Conservation (phyloP, 2,888 invertebrate genomes). For the Pterostichus niger region DNA sequence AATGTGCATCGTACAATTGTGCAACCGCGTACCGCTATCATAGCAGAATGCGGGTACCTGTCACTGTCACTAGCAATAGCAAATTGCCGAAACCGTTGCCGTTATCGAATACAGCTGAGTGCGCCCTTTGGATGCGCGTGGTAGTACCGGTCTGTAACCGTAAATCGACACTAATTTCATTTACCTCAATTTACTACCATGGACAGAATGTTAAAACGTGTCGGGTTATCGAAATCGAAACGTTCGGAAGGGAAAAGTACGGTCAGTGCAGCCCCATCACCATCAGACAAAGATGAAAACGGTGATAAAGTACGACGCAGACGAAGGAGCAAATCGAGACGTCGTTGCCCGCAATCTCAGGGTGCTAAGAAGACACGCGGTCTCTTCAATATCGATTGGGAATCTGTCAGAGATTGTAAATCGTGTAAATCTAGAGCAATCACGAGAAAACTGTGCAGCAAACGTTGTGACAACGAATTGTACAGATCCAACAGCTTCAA, state of each 20-base stretch:
- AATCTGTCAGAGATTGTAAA: conserved; percentile 79
- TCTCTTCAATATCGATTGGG: conserved; percentile 79
- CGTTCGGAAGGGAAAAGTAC: conserved; percentile 53
- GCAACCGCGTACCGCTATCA: too few species aligned
- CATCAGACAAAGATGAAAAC: conserved; percentile 70
- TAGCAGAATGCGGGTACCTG: conserved; percentile 2
- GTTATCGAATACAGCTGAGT: conserved; percentile 62
- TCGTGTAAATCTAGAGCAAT: conserved; percentile 80
- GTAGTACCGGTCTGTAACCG: conserved; percentile 8
- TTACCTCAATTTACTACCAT: conserved; percentile 69
- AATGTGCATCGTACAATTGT: not conserved
- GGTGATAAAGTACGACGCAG: conserved; percentile 71
- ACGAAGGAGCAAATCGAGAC: conserved; percentile 74
- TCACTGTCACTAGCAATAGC: too few species aligned
- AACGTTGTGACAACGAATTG: conserved; percentile 89
- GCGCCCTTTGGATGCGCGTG: conserved; percentile 55
- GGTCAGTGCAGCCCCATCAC: conserved; percentile 67
- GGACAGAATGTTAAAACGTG: conserved; percentile 77
- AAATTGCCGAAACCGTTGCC: too few species aligned
- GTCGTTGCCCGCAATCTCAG: conserved; percentile 70
- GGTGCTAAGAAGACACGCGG: conserved; percentile 74
- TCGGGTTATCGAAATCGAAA: conserved; percentile 74
- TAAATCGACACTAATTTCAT: not conserved
- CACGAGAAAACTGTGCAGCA: conserved; percentile 87
- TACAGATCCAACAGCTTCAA: conserved; percentile 93